Evolutionary conservation across 2,113 vertebrate genomes (phyloP).

Genomic region (Chroicocephalus ridibundus): DNA sequence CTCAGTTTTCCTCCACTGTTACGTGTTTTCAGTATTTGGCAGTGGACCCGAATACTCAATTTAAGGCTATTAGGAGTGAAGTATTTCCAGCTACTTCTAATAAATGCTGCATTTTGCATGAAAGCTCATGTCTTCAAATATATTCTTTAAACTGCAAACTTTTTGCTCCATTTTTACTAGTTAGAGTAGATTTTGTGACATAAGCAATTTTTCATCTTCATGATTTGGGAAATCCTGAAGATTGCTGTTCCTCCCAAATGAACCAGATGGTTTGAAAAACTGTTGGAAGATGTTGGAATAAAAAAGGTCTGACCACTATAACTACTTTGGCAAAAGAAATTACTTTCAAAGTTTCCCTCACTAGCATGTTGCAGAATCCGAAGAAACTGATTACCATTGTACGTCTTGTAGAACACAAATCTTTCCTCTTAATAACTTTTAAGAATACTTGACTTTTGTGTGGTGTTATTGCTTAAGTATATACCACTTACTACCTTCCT

Average conservation of each 20-base stretch:
- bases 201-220: background rate
- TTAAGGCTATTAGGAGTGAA: background rate
- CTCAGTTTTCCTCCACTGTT: background rate
- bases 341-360: background rate
- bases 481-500: background rate
- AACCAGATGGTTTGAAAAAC: background rate
- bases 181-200: background rate
- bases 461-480: background rate
- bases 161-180: background rate
- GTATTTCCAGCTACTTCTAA: background rate
- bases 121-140: background rate
- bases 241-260: background rate
- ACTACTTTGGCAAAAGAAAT: background rate
- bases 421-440: background rate
- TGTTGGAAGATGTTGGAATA: background rate
- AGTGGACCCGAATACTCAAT: background rate
- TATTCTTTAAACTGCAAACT: background rate
- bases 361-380: background rate
- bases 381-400: background rate
- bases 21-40: background rate
- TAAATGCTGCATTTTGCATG: background rate
- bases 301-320: background rate
- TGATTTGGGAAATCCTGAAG: background rate
- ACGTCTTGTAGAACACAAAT: background rate
- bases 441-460: background rate